These are phyloP conservation scores for Okamejei kenojei DNA, from an alignment of 2,797 vertebrate species.

Conservation along the genomic window DNA sequence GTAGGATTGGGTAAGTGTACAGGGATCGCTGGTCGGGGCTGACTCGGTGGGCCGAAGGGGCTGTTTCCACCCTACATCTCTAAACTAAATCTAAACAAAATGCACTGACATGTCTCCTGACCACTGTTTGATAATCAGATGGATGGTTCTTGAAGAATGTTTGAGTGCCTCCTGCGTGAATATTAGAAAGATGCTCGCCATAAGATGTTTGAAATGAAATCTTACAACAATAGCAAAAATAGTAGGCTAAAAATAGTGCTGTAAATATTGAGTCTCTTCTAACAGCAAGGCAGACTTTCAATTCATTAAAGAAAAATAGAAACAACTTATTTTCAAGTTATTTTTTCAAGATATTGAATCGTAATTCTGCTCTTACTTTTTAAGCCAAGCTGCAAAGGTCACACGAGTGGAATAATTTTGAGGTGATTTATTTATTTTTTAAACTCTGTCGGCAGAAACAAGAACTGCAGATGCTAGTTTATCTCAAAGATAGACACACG, in stretches of 20 bases:
- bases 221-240: neutral
- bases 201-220: constrained; percentile 1
- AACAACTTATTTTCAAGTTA: neutral
- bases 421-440: neutral
- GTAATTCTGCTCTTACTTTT: neutral
- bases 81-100: too few relatives aligned
- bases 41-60: too few relatives aligned
- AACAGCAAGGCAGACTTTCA: neutral
- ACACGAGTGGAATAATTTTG: neutral
- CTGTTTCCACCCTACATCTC: too few relatives aligned
- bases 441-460: too few relatives aligned
- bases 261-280: neutral
- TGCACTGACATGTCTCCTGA: neutral
- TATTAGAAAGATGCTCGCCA: neutral
- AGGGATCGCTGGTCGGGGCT: too few relatives aligned
- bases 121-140: neutral
- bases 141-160: constrained; percentile 3
- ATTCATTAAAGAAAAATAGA: neutral
- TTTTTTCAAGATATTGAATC: neutral
- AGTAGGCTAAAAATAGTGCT: neutral
- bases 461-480: too few relatives aligned
- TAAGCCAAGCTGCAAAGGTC: neutral
- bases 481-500: too few relatives aligned
- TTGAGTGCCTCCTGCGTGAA: neutral
- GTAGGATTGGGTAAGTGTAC: too few relatives aligned